A percentile compares a stretch with the other conserved stretches of the same genome.
These are phyloP conservation scores for Galbula dea DNA, from an alignment of 2,113 vertebrate genomes.

Conservation along the genomic window DNA sequence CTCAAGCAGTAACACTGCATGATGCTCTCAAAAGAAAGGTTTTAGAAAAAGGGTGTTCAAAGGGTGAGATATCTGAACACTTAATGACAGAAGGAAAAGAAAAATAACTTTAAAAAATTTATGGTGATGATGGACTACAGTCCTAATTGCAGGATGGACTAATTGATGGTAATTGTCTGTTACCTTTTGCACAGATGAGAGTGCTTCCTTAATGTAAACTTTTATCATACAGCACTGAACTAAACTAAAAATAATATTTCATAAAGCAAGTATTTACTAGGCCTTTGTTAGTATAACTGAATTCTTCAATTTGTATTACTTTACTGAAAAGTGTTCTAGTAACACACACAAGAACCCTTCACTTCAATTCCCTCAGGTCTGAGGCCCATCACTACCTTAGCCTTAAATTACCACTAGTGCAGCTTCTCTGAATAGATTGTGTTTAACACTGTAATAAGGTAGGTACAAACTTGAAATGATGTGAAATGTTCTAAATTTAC, in stretches of 20 bases:
- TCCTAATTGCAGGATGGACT: neutral
- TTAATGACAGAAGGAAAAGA: neutral
- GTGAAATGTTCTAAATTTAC: neutral
- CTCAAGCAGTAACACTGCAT: neutral
- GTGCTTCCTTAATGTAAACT: neutral
- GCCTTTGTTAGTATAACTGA: neutral
- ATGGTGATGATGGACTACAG: neutral
- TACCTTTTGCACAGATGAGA: neutral
- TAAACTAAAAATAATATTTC: neutral
- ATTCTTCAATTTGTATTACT: neutral
- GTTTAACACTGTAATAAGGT: neutral
- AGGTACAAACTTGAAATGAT: neutral
- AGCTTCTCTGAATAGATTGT: neutral
- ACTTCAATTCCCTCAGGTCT: neutral
- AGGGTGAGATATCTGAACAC: neutral
- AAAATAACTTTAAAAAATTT: neutral
- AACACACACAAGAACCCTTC: neutral
- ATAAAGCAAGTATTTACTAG: neutral
- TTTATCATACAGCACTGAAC: neutral
- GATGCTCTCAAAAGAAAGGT: neutral
- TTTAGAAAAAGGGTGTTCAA: neutral
- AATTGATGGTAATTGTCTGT: neutral
- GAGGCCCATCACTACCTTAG: neutral
- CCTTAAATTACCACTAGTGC: neutral
- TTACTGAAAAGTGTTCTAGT: neutral